A percentile compares a stretch with the other conserved stretches of the same genome.
These are phyloP conservation scores for Nomada lathburiana DNA, from an alignment of 2,888 invertebrate species.

Conservation along the genomic window DNA sequence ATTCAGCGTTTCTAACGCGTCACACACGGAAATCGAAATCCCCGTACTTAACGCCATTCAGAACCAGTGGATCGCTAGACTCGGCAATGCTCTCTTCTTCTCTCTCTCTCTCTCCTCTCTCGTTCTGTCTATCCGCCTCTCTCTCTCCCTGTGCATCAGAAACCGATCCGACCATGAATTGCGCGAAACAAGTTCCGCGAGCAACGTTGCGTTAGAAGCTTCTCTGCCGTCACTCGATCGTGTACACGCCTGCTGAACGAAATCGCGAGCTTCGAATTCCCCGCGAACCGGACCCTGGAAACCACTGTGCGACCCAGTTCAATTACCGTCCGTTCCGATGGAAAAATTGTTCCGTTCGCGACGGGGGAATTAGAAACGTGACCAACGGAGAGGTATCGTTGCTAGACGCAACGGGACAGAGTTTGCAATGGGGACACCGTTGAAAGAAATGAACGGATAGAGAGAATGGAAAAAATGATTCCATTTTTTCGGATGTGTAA, in stretches of 20 bases:
- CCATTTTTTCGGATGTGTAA: no score
- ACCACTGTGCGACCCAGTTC: conserved; percentile 12
- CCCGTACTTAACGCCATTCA: conserved; percentile 32
- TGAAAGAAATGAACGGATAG: no score
- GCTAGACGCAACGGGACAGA: not conserved
- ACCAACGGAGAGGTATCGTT: not conserved
- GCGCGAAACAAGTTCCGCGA: conserved; percentile 42
- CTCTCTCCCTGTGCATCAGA: conserved; percentile 22
- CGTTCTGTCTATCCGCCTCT: not conserved
- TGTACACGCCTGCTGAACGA: conserved; percentile 3
- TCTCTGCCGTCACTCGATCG: conserved; percentile 6
- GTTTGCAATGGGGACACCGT: no score
- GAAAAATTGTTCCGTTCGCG: conserved; percentile 22
- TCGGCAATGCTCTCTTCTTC: conserved; percentile 12
- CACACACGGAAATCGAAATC: conserved; percentile 36
- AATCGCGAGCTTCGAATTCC: conserved; percentile 6
- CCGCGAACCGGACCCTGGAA: not conserved
- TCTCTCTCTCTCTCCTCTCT: not conserved
- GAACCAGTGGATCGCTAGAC: not conserved
- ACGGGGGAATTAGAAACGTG: not conserved
- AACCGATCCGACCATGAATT: conserved; percentile 45
- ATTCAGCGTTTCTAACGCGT: conserved; percentile 26
- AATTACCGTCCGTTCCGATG: conserved; percentile 18
- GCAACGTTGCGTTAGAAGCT: conserved; percentile 41
- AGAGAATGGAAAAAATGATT: no score